phyloP scores from a whole-genome alignment of 92 coral and sea anemone species.

The Siderastrea siderea region DNA sequence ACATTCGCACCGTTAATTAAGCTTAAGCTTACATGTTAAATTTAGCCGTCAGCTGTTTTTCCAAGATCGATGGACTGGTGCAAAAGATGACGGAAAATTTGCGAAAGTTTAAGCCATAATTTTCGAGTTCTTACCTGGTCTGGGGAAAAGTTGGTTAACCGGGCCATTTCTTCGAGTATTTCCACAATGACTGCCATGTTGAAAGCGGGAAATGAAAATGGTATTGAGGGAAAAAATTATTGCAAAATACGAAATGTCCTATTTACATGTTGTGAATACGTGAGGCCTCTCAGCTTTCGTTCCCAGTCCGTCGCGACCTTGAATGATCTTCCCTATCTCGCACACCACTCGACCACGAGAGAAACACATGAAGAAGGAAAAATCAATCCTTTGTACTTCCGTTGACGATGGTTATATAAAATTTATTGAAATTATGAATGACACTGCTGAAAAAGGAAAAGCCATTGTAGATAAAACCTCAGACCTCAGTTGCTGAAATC shows the following conservation, averaged over 20 bases:
- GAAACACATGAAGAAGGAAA: not conserved
- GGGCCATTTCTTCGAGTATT: not conserved
- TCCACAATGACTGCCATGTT: slow-evolving; percentile 2
- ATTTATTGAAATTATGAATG: not conserved
- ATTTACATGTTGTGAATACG: not conserved
- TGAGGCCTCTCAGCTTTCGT: not conserved
- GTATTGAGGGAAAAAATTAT: not conserved
- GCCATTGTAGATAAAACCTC: no score
- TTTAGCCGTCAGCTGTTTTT: not conserved
- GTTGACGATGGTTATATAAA: not conserved
- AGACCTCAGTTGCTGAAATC: no score
- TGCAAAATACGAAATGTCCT: not conserved
- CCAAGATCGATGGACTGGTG: no score
- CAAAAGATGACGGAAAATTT: not conserved
- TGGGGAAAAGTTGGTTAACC: slow-evolving; percentile 19
- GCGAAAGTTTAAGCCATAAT: not conserved
- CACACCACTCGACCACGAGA: not conserved
- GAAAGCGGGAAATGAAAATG: not conserved
- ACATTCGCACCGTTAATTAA: not conserved
- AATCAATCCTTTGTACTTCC: not conserved
- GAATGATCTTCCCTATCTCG: slow-evolving; percentile 13
- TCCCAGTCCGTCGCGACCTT: slow-evolving; percentile 50
- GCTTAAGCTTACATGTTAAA: no score
- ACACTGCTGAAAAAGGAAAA: not conserved
- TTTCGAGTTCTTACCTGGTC: slow-evolving; percentile 27